These are phyloP conservation scores for Tetheella fluctuosa DNA, from an alignment of 2,888 invertebrate genomes.

Conservation along the genomic window DNA sequence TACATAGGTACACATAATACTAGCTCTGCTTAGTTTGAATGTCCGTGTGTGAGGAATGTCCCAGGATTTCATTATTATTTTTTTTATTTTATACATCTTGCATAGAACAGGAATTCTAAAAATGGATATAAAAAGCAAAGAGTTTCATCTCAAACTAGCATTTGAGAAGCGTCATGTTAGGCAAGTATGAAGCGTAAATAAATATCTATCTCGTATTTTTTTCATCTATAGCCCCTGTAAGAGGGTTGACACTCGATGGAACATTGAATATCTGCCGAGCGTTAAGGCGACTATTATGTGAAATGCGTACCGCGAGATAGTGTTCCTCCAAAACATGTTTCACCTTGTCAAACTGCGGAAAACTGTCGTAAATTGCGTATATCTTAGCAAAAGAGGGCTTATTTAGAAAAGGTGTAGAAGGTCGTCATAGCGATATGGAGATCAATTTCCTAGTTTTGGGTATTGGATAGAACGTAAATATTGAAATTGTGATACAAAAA, in stretches of 20 bases:
- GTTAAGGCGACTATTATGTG: constrained; percentile 42
- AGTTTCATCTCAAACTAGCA: neutral
- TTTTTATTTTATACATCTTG: too few relatives aligned
- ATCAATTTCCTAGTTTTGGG: neutral
- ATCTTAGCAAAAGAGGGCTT: constrained; percentile 27
- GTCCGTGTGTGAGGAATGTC: too few relatives aligned
- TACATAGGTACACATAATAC: too few relatives aligned
- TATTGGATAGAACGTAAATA: neutral
- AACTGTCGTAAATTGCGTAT: constrained; percentile 54
- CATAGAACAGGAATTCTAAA: too few relatives aligned
- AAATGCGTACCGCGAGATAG: constrained; percentile 36
- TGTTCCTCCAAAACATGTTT: constrained; percentile 43
- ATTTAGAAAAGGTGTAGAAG: neutral
- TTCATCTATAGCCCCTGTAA: neutral
- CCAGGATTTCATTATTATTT: too few relatives aligned
- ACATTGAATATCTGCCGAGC: constrained; percentile 53
- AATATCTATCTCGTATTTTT: neutral
- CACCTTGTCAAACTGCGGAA: constrained; percentile 49
- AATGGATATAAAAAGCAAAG: too few relatives aligned
- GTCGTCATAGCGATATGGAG: neutral
- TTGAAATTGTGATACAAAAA: too few relatives aligned
- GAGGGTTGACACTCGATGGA: constrained; percentile 24
- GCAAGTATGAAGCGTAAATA: neutral
- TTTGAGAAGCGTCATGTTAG: neutral
- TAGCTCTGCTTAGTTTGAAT: too few relatives aligned